phyloP scores from a whole-genome alignment of 2,797 vertebrate species.

The Momotus momota region DNA sequence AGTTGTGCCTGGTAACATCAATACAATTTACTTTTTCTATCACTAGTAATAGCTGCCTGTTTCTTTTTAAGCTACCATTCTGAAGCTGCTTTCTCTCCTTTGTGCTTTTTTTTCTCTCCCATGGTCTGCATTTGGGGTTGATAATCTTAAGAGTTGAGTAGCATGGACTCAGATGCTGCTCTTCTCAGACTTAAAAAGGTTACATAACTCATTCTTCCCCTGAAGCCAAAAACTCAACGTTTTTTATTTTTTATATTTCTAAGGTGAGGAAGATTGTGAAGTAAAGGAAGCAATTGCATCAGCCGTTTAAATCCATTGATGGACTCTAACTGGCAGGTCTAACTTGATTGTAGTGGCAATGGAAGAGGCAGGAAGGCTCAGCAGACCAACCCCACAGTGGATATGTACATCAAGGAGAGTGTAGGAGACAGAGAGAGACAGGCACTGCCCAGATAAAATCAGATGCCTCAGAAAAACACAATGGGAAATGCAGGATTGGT shows the following conservation, averaged over 20 bases:
- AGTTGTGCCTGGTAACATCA: not conserved
- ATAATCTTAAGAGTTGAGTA: not conserved
- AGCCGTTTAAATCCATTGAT: not conserved
- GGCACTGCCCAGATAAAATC: not conserved
- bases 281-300: not conserved
- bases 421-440: not conserved
- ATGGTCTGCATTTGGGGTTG: not conserved
- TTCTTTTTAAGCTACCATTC: not conserved
- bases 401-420: not conserved
- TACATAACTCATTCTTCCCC: not conserved
- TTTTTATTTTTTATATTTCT: rapidly evolving
- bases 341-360: not conserved
- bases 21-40: not conserved
- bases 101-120: not conserved
- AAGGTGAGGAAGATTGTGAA: not conserved
- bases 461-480: not conserved
- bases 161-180: not conserved
- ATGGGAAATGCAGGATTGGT: not conserved
- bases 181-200: not conserved
- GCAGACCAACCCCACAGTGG: not conserved
- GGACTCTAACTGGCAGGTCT: not conserved
- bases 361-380: not conserved
- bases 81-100: not conserved
- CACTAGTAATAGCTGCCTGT: not conserved
- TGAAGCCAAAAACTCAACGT: not conserved